Evolutionary conservation across 2,888 invertebrate species (phyloP).

Genomic region (Anticlea derivata): DNA sequence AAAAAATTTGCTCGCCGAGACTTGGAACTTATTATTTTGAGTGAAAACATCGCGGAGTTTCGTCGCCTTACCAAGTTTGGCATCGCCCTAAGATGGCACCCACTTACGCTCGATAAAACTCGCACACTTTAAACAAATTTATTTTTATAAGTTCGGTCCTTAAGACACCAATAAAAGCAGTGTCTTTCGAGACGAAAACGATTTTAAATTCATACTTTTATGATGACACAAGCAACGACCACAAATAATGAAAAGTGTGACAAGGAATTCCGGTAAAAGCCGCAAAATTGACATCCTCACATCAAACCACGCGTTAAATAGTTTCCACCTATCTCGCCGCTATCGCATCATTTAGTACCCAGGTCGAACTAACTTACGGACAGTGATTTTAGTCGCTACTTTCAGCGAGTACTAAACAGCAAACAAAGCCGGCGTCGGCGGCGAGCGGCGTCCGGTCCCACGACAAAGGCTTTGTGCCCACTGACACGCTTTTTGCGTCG

Average conservation of each 20-base stretch:
- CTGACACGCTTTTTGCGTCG: slow-evolving; percentile 82
- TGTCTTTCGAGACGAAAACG: slow-evolving; percentile 4
- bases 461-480: slow-evolving; percentile 79
- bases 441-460: slow-evolving; percentile 76
- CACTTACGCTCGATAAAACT: slow-evolving; percentile 53
- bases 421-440: slow-evolving; percentile 74
- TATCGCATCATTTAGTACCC: slow-evolving; percentile 41
- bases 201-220: slow-evolving; percentile 6
- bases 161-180: slow-evolving; percentile 22
- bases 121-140: slow-evolving; percentile 41
- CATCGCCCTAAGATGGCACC: slow-evolving; percentile 43
- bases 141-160: slow-evolving; percentile 29
- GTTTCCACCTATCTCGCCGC: slow-evolving; percentile 18
- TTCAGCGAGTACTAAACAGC: slow-evolving; percentile 77
- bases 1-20: slow-evolving; percentile 69
- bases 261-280: slow-evolving; percentile 2
- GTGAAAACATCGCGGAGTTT: slow-evolving; percentile 78
- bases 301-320: slow-evolving; percentile 20
- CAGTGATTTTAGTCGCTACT: slow-evolving; percentile 75
- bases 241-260: background rate
- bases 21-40: slow-evolving; percentile 81
- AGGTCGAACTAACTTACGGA: slow-evolving; percentile 54
- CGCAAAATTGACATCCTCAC: slow-evolving; percentile 2
- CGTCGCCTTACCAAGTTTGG: slow-evolving; percentile 65
- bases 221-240: background rate